Evolutionary conservation across 2,888 invertebrate species (phyloP).

Genomic region (Willowsia nigromaculata): DNA sequence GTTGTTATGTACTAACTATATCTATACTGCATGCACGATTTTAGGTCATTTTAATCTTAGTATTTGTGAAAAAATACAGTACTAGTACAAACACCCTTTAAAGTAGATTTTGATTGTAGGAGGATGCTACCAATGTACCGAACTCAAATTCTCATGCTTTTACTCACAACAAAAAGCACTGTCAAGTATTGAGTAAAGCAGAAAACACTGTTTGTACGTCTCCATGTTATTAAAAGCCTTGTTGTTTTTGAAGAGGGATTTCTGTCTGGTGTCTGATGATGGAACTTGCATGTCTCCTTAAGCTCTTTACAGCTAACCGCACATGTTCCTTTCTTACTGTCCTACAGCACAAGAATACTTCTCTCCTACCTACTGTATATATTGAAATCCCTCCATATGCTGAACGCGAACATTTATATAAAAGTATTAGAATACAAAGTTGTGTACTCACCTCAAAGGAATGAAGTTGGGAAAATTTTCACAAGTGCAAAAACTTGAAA

Average conservation of each 20-base stretch:
- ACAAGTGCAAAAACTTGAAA: constrained; percentile 25
- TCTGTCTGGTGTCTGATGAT: background rate
- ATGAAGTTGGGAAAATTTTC: background rate
- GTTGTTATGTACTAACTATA: background rate
- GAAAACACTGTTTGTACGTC: no score
- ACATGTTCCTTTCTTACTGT: background rate
- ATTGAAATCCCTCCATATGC: background rate
- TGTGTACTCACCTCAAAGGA: no score
- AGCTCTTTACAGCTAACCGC: constrained; percentile 21
- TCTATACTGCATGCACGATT: background rate
- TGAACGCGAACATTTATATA: no score
- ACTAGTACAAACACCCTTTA: no score
- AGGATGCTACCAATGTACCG: no score
- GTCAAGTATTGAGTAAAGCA: no score
- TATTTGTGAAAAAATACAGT: no score
- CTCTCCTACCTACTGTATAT: background rate
- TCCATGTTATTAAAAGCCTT: background rate
- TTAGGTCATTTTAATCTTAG: no score
- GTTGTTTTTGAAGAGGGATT: background rate
- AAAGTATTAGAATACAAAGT: no score
- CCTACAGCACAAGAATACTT: background rate
- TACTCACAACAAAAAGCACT: no score
- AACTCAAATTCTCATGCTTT: no score
- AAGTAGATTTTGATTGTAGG: no score
- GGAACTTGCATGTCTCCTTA: constrained; percentile 16